Percentiles rank a stretch among this genome's conserved stretches.
These are phyloP conservation scores for Paedocypris micromegethes DNA, from an alignment of 2,797 vertebrate species.

Conservation along the genomic window DNA sequence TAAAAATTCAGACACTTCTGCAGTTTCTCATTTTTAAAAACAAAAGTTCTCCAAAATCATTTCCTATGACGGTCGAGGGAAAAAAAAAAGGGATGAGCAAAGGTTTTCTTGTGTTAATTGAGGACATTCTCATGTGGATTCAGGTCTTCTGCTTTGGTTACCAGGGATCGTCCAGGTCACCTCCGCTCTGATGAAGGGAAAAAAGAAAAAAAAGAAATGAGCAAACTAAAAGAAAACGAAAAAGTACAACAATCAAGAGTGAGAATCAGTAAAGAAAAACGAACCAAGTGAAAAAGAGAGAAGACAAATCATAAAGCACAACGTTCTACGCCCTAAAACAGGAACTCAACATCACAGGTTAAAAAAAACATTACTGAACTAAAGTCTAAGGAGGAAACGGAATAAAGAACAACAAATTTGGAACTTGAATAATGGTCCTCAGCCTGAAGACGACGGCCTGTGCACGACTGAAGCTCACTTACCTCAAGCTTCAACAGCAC, in stretches of 20 bases:
- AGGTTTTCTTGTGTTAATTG: constrained; percentile 73
- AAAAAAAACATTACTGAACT: background rate
- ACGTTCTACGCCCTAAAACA: no score
- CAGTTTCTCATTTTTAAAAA: constrained; percentile 45
- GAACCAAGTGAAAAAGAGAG: constrained; percentile 7
- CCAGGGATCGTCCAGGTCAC: constrained; percentile 97
- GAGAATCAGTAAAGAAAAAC: constrained; percentile 22
- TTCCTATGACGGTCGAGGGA: constrained; percentile 49
- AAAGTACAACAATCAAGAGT: constrained; percentile 23
- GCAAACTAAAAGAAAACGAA: constrained; percentile 22
- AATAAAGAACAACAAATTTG: background rate
- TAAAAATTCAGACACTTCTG: constrained; percentile 36
- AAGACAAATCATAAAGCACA: background rate
- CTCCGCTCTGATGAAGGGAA: constrained; percentile 79
- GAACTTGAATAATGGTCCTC: no score
- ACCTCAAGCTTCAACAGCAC: constrained; percentile 21
- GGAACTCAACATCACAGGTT: background rate
- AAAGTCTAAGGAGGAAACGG: background rate
- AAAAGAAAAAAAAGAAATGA: constrained; percentile 53
- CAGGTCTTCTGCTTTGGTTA: constrained; percentile 67
- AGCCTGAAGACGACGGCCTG: background rate
- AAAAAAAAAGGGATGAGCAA: constrained; percentile 65
- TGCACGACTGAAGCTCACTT: constrained; percentile 23
- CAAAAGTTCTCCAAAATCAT: constrained; percentile 54
- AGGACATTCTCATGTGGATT: constrained; percentile 54